Conservation (phyloP, 2,113 vertebrate genomes). For the Tympanuchus pallidicinctus region DNA sequence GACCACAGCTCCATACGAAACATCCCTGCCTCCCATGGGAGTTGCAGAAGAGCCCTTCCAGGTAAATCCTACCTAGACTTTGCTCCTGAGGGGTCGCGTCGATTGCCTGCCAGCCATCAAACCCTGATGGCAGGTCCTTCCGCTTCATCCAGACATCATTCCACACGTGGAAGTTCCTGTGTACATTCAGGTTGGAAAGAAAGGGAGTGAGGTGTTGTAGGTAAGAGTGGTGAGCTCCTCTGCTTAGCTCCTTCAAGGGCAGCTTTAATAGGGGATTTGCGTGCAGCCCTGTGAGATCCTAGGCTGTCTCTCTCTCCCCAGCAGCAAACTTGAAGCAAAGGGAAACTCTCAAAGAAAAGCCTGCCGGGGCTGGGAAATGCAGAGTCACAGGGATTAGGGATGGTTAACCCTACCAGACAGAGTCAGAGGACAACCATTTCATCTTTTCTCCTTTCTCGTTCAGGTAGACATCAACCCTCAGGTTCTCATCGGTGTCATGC, state of each 20-base stretch:
- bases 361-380: background rate
- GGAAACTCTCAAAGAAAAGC: background rate
- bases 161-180: conserved; percentile 80
- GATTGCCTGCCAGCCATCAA: conserved; percentile 76
- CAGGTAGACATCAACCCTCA: conserved; percentile 68
- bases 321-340: background rate
- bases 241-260: background rate
- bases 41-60: background rate
- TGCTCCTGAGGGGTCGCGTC: conserved; percentile 77
- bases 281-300: background rate
- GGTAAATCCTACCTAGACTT: conserved; percentile 69
- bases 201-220: background rate
- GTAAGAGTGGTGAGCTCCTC: accelerated
- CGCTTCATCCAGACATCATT: conserved; percentile 78
- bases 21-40: background rate
- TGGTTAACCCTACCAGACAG: conserved; percentile 48
- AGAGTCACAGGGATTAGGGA: accelerated
- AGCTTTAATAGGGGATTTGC: background rate
- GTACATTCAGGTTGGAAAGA: background rate
- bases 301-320: background rate
- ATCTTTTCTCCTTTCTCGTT: conserved; percentile 50
- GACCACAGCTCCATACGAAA: background rate
- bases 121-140: conserved; percentile 59
- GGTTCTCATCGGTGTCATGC: conserved; percentile 76
- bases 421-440: background rate